Evolutionary conservation across 2,797 vertebrate genomes (phyloP).

Genomic region (Alfaro cultratus): DNA sequence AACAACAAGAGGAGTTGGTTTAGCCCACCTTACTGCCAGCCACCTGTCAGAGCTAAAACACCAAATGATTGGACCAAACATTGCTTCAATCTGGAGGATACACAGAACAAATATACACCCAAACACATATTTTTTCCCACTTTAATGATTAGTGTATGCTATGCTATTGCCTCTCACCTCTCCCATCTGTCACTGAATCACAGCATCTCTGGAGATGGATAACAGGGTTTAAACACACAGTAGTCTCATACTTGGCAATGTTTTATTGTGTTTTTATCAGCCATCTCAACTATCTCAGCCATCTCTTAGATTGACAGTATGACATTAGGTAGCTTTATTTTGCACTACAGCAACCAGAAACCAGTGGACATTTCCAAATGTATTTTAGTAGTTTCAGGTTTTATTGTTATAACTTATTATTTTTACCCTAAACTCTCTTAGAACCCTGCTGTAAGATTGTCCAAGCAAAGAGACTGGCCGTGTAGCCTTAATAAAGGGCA

Average conservation of each 20-base stretch:
- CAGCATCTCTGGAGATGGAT: slow-evolving; percentile 60
- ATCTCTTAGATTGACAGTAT: slow-evolving; percentile 35
- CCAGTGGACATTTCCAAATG: not conserved
- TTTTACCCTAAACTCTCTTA: slow-evolving; percentile 6
- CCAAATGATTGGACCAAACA: slow-evolving; percentile 52
- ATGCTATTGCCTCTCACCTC: slow-evolving; percentile 55
- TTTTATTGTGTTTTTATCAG: slow-evolving; percentile 62
- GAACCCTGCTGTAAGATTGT: not conserved
- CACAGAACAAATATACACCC: slow-evolving; percentile 21
- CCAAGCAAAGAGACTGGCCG: not conserved
- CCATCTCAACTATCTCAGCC: slow-evolving; percentile 34
- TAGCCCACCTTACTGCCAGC: slow-evolving; percentile 56
- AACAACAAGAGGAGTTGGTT: slow-evolving; percentile 56
- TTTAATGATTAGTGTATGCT: slow-evolving; percentile 58
- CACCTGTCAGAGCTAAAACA: slow-evolving; percentile 64
- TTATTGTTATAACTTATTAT: slow-evolving; percentile 17
- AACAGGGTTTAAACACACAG: slow-evolving; percentile 59
- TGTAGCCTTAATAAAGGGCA: slow-evolving; percentile 14
- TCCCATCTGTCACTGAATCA: slow-evolving; percentile 65
- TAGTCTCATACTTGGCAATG: slow-evolving; percentile 28
- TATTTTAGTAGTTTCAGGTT: slow-evolving; percentile 3
- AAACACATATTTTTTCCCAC: slow-evolving; percentile 48
- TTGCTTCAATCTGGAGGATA: slow-evolving; percentile 37
- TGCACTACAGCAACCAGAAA: not conserved
- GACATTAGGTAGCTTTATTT: slow-evolving; percentile 23